A percentile compares a stretch with the other conserved stretches of the same genome.
Evolutionary conservation across 2,113 vertebrate genomes (phyloP).

Genomic region (Chunga burmeisteri): DNA sequence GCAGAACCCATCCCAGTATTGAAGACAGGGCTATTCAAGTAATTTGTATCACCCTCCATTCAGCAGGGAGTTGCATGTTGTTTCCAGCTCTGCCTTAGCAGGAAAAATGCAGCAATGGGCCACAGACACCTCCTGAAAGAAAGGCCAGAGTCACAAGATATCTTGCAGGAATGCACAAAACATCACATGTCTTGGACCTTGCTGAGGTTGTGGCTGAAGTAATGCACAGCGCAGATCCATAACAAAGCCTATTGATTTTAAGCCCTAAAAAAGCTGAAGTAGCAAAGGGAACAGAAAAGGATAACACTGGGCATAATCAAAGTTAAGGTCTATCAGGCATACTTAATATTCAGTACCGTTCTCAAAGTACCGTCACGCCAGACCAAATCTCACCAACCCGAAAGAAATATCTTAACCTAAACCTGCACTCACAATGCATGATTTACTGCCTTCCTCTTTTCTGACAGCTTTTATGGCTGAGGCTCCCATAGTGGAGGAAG

Average conservation of each 20-base stretch:
- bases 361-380: not conserved
- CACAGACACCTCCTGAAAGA: not conserved
- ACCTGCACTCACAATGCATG: not conserved
- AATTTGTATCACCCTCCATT: not conserved
- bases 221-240: not conserved
- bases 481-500: not conserved
- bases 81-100: not conserved
- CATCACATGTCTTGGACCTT: conserved; percentile 53
- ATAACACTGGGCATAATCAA: not conserved
- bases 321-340: not conserved
- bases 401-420: not conserved
- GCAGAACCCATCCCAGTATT: not conserved
- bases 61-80: not conserved
- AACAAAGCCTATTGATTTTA: not conserved
- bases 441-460: not conserved
- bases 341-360: not conserved
- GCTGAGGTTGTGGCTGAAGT: not conserved
- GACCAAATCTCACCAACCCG: not conserved
- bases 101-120: not conserved
- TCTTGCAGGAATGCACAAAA: conserved; percentile 44
- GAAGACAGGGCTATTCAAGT: not conserved
- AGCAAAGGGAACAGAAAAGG: not conserved
- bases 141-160: conserved; percentile 36
- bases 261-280: not conserved
- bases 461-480: not conserved